phyloP scores from a whole-genome alignment of 2,888 invertebrate genomes.

The Ceratothoa steindachneri region DNA sequence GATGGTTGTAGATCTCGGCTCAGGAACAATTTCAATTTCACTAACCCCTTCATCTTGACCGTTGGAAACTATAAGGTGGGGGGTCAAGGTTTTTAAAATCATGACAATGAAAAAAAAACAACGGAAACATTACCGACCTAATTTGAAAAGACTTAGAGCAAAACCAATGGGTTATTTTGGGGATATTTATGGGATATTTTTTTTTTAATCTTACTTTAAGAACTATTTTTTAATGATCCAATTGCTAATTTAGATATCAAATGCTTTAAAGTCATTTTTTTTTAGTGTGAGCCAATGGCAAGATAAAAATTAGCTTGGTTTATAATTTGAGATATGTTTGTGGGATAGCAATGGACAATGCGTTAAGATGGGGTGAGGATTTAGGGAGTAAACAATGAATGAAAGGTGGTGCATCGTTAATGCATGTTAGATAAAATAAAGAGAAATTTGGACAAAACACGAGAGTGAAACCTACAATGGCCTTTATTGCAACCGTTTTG shows the following conservation, averaged over 20 bases:
- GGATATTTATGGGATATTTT: too few species aligned
- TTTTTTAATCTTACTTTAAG: too few species aligned
- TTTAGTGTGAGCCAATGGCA: too few species aligned
- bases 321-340: too few species aligned
- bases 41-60: neutral
- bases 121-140: too few species aligned
- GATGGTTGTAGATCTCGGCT: constrained; percentile 8
- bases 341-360: neutral
- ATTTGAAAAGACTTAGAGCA: too few species aligned
- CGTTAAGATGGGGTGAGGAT: neutral
- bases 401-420: neutral
- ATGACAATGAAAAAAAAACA: neutral
- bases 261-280: too few species aligned
- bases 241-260: too few species aligned
- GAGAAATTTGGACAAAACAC: neutral
- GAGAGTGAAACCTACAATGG: neutral
- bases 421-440: neutral
- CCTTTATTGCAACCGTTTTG: neutral
- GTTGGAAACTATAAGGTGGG: constrained; percentile 4
- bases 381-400: neutral
- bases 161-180: too few species aligned
- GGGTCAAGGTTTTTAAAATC: constrained; percentile 6
- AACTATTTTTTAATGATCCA: too few species aligned
- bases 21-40: neutral
- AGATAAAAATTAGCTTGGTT: too few species aligned